Base-by-base conservation (phyloP, 2,888 invertebrate genomes). In the Drosophila mulleri region DNA sequence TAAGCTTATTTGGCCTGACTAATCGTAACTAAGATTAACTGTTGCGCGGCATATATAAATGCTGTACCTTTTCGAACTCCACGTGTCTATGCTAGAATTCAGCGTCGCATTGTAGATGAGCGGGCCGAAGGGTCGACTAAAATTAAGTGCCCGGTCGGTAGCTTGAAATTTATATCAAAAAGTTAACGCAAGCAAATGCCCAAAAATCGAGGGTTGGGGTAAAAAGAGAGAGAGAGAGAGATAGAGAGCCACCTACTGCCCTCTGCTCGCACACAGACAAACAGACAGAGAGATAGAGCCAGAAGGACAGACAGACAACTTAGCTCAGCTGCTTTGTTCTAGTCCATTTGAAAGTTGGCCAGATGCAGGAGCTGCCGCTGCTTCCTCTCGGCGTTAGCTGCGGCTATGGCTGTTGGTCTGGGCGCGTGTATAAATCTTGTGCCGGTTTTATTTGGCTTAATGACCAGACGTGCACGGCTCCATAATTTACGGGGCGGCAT, bases 371-470 rank as follows among this genome's bases (percentile, higher is more conserved):
- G 72, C 65, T 76, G 58, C 68, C 67, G 61, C 71, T 72, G 60
- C 60, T 65, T 42, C 53, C 62, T 23, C 18, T 42, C 32, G 29
- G 45, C 29, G 18, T 23, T 41, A 14, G 56, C 41, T 39, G 41
- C 18, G 54, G 58, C 64, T 64, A 52, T 44, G 53, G 53, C 67
- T 68, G 70, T 57, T 61, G 56, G 67, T 67, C 56, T 37, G 75
- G 73, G 81, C 81, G 84, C 87, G 76, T 80, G 76, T 83, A 86
- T 91, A 91, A 91, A 91, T 91, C 91, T 91, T 91, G 82, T 84
- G 91, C 88, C 83, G 91, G 90, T 91, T 90, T 88, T 90, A 90
- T 91, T 91, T 89, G 88, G 90, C 91, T 91, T 91, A 91, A 91
- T 91, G 91, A 91, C 91, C 91, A 91, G 91, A 91, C 91, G 91